Percentiles rank a stretch among this genome's conserved stretches.
phyloP scores from a whole-genome alignment of 2,113 vertebrate genomes.

The Etia nguti region DNA sequence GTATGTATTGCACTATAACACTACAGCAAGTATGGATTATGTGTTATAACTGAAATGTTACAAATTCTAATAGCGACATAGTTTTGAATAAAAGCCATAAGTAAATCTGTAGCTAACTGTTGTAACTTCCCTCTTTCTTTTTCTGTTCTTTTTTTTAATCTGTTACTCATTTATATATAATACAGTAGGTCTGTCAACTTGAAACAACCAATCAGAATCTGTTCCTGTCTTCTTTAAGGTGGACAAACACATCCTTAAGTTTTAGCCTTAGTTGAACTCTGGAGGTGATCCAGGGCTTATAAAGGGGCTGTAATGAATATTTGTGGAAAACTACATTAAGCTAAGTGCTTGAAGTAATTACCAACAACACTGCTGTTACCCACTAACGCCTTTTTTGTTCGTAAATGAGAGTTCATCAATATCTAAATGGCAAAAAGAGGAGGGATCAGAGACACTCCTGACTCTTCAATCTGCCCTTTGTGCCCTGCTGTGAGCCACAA shows the following conservation, averaged over 20 bases:
- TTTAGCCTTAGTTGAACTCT: not conserved
- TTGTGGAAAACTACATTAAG: not conserved
- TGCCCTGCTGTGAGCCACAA: slow-evolving; percentile 52
- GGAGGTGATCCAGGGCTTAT: not conserved
- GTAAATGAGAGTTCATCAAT: slow-evolving; percentile 11
- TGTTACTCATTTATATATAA: not conserved
- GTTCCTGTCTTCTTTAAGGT: not conserved
- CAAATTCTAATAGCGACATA: not conserved
- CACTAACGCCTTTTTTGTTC: not conserved
- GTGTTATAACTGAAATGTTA: not conserved
- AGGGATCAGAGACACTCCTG: slow-evolving; percentile 2
- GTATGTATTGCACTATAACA: not conserved
- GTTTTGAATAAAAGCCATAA: not conserved
- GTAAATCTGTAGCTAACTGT: not conserved
- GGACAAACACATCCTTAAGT: not conserved
- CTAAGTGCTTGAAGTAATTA: not conserved
- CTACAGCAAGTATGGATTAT: not conserved
- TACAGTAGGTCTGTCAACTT: not conserved
- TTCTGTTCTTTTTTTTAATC: not conserved
- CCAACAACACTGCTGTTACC: not conserved
- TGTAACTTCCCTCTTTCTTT: not conserved
- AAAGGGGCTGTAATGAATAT: not conserved
- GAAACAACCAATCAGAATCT: not conserved
- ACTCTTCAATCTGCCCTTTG: slow-evolving; percentile 71
- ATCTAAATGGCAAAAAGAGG: slow-evolving; percentile 13